These are phyloP conservation scores for Psilopogon haemacephalus DNA, from an alignment of 2,113 vertebrate species.

Conservation along the genomic window DNA sequence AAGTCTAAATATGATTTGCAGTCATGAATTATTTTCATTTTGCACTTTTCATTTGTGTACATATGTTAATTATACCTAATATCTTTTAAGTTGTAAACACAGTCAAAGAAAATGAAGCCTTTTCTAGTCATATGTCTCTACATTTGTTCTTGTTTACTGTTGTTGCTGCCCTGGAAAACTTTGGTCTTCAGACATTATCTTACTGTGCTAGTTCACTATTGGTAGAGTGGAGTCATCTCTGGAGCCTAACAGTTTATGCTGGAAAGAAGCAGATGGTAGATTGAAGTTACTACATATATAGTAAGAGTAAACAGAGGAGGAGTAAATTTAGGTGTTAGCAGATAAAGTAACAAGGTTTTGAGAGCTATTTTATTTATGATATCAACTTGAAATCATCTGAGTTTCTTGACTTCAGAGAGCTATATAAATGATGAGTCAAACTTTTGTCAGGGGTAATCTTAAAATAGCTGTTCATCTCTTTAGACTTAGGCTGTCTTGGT, in stretches of 20 bases:
- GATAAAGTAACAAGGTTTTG: slow-evolving; percentile 14
- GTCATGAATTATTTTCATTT: not conserved
- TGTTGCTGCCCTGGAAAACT: no score
- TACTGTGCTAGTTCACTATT: not conserved
- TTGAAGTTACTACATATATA: not conserved
- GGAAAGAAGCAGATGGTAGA: slow-evolving; percentile 25
- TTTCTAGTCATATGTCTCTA: not conserved
- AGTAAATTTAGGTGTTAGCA: not conserved
- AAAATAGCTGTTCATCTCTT: not conserved
- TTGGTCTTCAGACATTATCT: no score
- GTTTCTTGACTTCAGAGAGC: not conserved
- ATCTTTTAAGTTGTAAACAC: not conserved
- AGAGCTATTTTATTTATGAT: not conserved
- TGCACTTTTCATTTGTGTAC: not conserved
- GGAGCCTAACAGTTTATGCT: not conserved
- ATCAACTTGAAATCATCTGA: not conserved
- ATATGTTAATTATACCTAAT: not conserved
- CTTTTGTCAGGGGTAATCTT: not conserved
- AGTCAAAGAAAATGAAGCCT: not conserved
- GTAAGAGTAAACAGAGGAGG: not conserved
- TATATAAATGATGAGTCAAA: not conserved
- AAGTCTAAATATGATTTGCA: not conserved
- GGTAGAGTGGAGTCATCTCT: not conserved
- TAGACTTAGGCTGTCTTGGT: not conserved
- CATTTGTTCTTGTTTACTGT: not conserved